Conservation (phyloP, 1,140 invertebrate genomes). For the Lerema accius region DNA sequence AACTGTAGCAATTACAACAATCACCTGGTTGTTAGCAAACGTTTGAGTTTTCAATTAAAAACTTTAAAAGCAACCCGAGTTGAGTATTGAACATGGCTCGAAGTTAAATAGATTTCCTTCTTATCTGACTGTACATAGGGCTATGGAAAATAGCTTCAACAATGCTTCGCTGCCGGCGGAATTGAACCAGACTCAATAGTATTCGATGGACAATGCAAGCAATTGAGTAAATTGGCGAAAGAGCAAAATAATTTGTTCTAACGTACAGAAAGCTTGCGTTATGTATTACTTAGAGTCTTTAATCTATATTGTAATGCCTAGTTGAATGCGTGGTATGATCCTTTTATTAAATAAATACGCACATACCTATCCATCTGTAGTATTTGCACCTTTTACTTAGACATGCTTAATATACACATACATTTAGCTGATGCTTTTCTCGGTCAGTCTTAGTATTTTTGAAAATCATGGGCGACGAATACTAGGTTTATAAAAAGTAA, state of each 20-base stretch:
- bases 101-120: slow-evolving; percentile 30
- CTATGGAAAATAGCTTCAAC: slow-evolving; percentile 56
- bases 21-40: not conserved
- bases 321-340: no score
- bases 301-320: no score
- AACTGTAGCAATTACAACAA: not conserved
- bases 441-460: no score
- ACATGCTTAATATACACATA: no score
- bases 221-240: slow-evolving; percentile 50
- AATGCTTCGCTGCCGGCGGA: slow-evolving; percentile 44
- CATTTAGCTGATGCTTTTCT: no score
- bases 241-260: slow-evolving; percentile 23
- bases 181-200: slow-evolving; percentile 49
- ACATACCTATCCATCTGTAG: no score
- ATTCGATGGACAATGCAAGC: slow-evolving; percentile 44
- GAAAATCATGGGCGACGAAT: no score
- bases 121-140: slow-evolving; percentile 30
- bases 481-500: no score
- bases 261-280: slow-evolving; percentile 8
- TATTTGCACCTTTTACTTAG: no score
- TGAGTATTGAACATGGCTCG: not conserved
- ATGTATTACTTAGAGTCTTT: no score
- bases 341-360: no score
- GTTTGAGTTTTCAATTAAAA: slow-evolving; percentile 7
- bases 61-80: not conserved